These are phyloP conservation scores for Meloe dianella DNA, from an alignment of 2,888 invertebrate species.

Conservation along the genomic window DNA sequence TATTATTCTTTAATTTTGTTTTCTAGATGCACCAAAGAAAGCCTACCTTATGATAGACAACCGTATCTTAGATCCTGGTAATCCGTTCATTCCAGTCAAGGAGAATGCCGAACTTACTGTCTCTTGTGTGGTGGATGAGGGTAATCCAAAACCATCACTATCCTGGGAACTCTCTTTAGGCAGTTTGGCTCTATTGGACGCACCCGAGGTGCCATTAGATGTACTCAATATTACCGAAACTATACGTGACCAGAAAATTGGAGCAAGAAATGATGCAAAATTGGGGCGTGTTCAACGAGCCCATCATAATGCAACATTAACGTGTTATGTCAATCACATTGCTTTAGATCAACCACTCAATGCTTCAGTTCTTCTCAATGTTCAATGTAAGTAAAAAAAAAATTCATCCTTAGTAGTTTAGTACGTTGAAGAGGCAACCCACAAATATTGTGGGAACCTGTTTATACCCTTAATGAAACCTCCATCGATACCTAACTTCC, in stretches of 20 bases:
- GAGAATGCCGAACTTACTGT: constrained; percentile 84
- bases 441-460: background rate
- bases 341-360: constrained; percentile 65
- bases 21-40: constrained; percentile 81
- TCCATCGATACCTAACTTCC: background rate
- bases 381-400: constrained; percentile 68
- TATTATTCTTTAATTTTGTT: constrained; percentile 24
- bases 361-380: constrained; percentile 68
- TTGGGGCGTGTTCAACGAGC: constrained; percentile 78
- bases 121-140: constrained; percentile 86
- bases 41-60: constrained; percentile 89
- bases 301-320: constrained; percentile 85
- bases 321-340: constrained; percentile 79
- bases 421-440: background rate
- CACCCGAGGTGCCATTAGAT: constrained; percentile 64
- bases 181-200: constrained; percentile 65
- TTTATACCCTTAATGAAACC: background rate
- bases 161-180: constrained; percentile 71
- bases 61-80: constrained; percentile 81
- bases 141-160: constrained; percentile 71
- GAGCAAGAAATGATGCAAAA: constrained; percentile 69
- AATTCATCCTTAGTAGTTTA: too few species aligned
- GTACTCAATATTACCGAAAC: constrained; percentile 61
- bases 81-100: constrained; percentile 85
- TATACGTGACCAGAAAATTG: constrained; percentile 54